These are phyloP conservation scores for Alexandromys fortis DNA, from an alignment of 2,113 vertebrate species.

Conservation along the genomic window DNA sequence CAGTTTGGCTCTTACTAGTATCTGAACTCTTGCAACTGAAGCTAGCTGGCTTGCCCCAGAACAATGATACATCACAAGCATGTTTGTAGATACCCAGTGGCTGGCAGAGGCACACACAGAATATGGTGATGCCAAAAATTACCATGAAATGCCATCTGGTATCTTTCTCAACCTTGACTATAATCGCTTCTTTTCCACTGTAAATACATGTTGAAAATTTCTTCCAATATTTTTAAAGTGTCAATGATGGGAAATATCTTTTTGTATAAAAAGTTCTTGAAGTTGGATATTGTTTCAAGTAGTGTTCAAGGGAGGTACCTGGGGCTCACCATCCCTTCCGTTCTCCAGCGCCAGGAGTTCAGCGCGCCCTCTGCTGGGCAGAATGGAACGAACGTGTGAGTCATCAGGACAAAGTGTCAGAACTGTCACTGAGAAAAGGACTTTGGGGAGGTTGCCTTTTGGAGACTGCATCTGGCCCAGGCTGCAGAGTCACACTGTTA, in stretches of 20 bases:
- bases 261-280: background rate
- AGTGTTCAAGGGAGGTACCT: background rate
- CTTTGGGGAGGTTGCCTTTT: background rate
- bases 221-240: background rate
- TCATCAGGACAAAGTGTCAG: background rate
- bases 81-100: background rate
- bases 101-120: background rate
- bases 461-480: background rate
- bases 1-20: background rate
- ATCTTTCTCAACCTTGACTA: background rate
- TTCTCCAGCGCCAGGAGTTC: background rate
- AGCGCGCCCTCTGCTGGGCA: background rate
- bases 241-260: background rate
- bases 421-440: background rate
- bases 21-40: background rate
- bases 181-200: background rate
- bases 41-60: background rate
- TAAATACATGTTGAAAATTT: background rate
- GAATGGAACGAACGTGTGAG: background rate
- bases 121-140: background rate
- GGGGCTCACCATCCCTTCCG: background rate
- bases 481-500: background rate
- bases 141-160: background rate
- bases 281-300: background rate
- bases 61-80: background rate